These are phyloP conservation scores for Agonopterix arenella DNA, from an alignment of 2,888 invertebrate genomes.

Conservation along the genomic window DNA sequence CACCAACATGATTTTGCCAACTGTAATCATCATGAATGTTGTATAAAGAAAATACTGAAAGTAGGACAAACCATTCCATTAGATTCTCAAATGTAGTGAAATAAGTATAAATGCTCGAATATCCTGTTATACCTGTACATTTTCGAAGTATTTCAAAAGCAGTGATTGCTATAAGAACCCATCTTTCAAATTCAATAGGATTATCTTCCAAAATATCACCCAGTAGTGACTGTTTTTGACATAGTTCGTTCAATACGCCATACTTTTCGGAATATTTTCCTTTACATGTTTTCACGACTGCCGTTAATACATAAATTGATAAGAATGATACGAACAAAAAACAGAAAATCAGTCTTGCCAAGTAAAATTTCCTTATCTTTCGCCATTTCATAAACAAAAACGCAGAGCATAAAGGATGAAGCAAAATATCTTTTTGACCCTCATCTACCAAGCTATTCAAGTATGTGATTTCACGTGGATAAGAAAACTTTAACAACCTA, in stretches of 20 bases:
- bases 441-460: constrained; percentile 91
- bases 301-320: constrained; percentile 87
- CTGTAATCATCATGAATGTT: constrained; percentile 86
- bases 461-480: constrained; percentile 90
- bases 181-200: constrained; percentile 88
- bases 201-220: constrained; percentile 84
- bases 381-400: constrained; percentile 94
- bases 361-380: constrained; percentile 92
- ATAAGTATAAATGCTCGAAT: constrained; percentile 86
- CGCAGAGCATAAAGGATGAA: constrained; percentile 91
- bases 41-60: constrained; percentile 88
- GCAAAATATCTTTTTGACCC: constrained; percentile 90
- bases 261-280: constrained; percentile 65
- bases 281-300: constrained; percentile 82
- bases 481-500: constrained; percentile 87
- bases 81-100: constrained; percentile 89
- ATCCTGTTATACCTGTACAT: constrained; percentile 87
- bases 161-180: constrained; percentile 85
- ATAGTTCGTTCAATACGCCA: constrained; percentile 81
- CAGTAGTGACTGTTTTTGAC: constrained; percentile 84
- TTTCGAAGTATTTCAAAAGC: constrained; percentile 87
- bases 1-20: constrained; percentile 92
- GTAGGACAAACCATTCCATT: constrained; percentile 91
- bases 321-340: constrained; percentile 87
- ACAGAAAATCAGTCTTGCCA: constrained; percentile 87